These are phyloP conservation scores for Hirtodrosophila cameraria DNA, from an alignment of 2,888 invertebrate genomes.

Conservation along the genomic window DNA sequence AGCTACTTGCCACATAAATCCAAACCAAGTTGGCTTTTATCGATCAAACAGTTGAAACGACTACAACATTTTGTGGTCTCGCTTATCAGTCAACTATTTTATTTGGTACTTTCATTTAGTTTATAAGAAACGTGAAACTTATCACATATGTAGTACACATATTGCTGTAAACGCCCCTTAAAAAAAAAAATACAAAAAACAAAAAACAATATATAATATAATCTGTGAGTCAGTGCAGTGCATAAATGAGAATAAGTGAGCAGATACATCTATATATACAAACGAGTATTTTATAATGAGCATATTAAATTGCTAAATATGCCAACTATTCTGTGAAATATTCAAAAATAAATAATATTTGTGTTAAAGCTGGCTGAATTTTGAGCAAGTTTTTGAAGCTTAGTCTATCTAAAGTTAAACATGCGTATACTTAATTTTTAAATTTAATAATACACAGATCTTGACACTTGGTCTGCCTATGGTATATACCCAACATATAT, in stretches of 20 bases:
- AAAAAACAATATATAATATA: not conserved
- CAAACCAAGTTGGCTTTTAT: slow-evolving; percentile 47
- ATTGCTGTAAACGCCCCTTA: slow-evolving; percentile 43
- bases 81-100: slow-evolving; percentile 37
- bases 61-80: slow-evolving; percentile 10
- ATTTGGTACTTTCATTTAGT: not conserved
- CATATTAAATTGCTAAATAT: not conserved
- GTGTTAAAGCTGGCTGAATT: no score
- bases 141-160: slow-evolving; percentile 13
- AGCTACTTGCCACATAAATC: slow-evolving; percentile 42
- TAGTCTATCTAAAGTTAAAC: no score
- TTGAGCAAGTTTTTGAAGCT: no score
- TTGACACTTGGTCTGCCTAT: no score
- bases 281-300: not conserved
- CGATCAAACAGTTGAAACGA: slow-evolving; percentile 70
- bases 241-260: not conserved
- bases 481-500: no score
- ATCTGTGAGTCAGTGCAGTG: slow-evolving; percentile 1
- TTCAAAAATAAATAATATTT: no score
- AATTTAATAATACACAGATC: no score
- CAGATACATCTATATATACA: not conserved
- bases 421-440: no score
- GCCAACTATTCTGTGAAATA: not conserved
- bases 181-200: slow-evolving; percentile 9
- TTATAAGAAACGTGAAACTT: slow-evolving; percentile 11